phyloP scores from a whole-genome alignment of 1,140 invertebrate species.

The Paramacrobiotus metropolitanus region DNA sequence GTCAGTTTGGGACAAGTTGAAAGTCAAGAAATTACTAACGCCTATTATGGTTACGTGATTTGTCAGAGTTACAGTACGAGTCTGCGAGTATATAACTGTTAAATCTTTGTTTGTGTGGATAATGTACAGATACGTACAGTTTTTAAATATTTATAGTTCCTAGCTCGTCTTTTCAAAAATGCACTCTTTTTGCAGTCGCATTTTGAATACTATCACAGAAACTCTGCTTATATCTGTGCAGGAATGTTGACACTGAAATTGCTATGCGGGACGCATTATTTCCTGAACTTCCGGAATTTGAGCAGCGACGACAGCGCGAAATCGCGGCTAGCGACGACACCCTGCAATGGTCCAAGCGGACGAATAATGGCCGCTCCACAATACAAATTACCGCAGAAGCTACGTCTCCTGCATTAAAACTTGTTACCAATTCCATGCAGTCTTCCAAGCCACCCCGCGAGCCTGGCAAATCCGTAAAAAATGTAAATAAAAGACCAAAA shows the following conservation, averaged over 20 bases:
- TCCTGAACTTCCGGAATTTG: not conserved
- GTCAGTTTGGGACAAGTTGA: too few relatives aligned
- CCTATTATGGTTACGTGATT: too few relatives aligned
- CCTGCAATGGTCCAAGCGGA: not conserved
- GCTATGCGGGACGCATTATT: not conserved
- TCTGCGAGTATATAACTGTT: too few relatives aligned
- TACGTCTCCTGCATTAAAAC: not conserved
- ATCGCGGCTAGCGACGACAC: not conserved
- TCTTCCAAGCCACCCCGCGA: not conserved
- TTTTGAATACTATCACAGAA: too few relatives aligned
- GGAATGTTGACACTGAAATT: not conserved
- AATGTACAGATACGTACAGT: too few relatives aligned
- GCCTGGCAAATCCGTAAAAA: not conserved
- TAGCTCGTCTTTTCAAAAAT: too few relatives aligned
- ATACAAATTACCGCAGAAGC: not conserved
- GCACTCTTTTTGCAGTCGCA: too few relatives aligned
- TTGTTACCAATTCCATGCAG: not conserved
- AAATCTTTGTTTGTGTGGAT: too few relatives aligned
- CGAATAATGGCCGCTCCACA: not conserved
- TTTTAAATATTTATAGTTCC: too few relatives aligned
- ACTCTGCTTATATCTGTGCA: too few relatives aligned
- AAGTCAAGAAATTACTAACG: too few relatives aligned
- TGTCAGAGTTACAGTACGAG: too few relatives aligned
- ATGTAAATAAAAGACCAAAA: not conserved
- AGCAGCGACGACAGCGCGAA: not conserved